Percentiles rank a stretch among this genome's conserved stretches.
Conservation (phyloP, 2,113 vertebrate genomes). For the Chionomys nivalis region DNA sequence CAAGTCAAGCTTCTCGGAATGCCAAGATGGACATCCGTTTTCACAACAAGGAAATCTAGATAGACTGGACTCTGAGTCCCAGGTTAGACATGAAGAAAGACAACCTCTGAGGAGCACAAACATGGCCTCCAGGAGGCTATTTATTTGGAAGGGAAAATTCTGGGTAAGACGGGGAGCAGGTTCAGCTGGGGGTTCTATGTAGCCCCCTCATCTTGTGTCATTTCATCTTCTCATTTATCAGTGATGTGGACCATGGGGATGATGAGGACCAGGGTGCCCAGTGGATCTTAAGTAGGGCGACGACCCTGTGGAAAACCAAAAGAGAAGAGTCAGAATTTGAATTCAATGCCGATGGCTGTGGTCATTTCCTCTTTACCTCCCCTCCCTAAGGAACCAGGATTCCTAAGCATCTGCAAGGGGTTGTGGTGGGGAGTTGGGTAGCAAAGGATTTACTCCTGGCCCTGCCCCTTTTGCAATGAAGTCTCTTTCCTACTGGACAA, state of each 20-base stretch:
- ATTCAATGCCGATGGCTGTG: neutral
- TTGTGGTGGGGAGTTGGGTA: neutral
- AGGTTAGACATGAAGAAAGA: slow-evolving; percentile 28
- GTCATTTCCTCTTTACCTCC: neutral
- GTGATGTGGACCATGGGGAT: slow-evolving; percentile 4
- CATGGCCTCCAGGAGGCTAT: slow-evolving; percentile 27
- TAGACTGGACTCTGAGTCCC: neutral
- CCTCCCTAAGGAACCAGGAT: neutral
- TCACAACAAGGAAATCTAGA: neutral
- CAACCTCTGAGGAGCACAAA: neutral
- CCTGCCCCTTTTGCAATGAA: slow-evolving; percentile 9
- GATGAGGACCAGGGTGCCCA: neutral
- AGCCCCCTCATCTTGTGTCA: neutral
- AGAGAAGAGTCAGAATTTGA: neutral
- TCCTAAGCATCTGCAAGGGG: neutral
- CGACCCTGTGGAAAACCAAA: slow-evolving; percentile 53
- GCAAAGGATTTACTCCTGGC: neutral
- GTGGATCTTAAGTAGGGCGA: neutral
- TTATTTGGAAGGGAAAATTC: slow-evolving; percentile 56
- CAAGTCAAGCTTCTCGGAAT: neutral
- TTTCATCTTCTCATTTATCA: slow-evolving; percentile 45
- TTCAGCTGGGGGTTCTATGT: neutral
- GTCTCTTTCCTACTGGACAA: neutral
- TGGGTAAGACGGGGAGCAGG: neutral
- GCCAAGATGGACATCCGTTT: neutral